Base-by-base conservation (phyloP, 53 echinoderm and acorn worm genomes). In the Echinometra lucunter region DNA sequence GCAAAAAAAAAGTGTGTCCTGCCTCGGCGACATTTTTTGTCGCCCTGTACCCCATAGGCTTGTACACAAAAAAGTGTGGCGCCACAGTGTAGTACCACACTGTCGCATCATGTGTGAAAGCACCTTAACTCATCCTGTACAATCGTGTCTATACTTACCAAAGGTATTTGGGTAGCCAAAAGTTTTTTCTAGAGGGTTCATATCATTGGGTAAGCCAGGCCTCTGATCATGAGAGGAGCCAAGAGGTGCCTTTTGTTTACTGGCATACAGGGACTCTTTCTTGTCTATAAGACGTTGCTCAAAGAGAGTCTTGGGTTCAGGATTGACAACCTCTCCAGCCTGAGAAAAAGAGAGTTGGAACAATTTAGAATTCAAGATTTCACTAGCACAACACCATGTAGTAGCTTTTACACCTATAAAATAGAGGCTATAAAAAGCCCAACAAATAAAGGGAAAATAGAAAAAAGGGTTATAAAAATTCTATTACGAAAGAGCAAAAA, bases 301-400 rank as follows among this genome's bases (percentile, higher is more conserved):
- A 92, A 98, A 99, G 27, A 97, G 94, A 18, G 98, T 96, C 94
- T 99, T 98, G 2, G 96, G 97, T 0, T 96, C 92, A 40, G 98
- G 97, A 91, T 97, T 99, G 58, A 96, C 98, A 63, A 99, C 94
- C 0, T 97, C 96, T 21, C 98, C 98, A 95, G 99, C 98, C 99
- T 99, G 37, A 85, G 8, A 85, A 85, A n/a, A 58, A 27, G 38
- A 45, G 25, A 58, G 25, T 57, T 32, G 38, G 18, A 15, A 60
- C 21, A 58, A 23, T 1, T 21, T 9, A 63, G 10, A 4, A 78
- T 78, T 78, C 19, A 17, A 78, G 42, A 21, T 19, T 78, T 17
- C 4, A 78, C 4, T 23, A 5, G 4, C 23, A 78, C 15, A 78
- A 6, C 35, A 78, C 78, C 19, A 38, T 40, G 4, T 78, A 3